Percentiles rank a stretch among this genome's conserved stretches.
phyloP scores from a whole-genome alignment of 2,888 invertebrate species.

The Lamproptera curius region DNA sequence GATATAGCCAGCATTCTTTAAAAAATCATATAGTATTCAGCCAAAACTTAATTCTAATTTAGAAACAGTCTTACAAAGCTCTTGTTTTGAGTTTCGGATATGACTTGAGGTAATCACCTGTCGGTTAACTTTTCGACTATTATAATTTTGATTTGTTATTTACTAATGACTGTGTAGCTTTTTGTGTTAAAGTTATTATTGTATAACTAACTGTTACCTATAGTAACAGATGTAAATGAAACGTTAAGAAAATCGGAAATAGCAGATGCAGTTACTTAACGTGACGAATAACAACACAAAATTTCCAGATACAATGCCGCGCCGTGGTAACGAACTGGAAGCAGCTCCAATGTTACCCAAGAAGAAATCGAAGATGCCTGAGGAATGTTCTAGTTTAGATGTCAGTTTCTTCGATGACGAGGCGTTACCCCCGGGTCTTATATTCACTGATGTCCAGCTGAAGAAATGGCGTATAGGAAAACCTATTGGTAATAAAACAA shows the following conservation, averaged over 20 bases:
- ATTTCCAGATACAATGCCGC: constrained; percentile 43
- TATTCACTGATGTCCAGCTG: constrained; percentile 87
- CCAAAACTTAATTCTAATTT: neutral
- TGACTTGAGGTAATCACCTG: constrained; percentile 12
- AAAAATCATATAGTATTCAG: neutral
- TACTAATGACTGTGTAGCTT: neutral
- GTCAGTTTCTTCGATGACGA: constrained; percentile 64
- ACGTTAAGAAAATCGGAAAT: no score
- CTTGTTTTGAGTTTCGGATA: constrained; percentile 20
- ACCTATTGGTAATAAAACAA: constrained; percentile 84
- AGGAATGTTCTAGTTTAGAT: constrained; percentile 49
- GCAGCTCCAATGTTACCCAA: constrained; percentile 45
- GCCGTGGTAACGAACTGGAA: constrained; percentile 50
- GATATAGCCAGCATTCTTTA: neutral
- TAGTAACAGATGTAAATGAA: no score
- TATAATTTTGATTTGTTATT: no score
- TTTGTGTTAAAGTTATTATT: no score
- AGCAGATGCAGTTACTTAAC: constrained; percentile 10
- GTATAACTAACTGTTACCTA: no score
- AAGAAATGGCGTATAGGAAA: constrained; percentile 93
- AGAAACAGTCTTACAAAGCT: constrained; percentile 3
- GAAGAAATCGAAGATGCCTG: constrained; percentile 54
- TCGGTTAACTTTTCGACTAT: constrained; percentile 11
- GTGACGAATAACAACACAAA: constrained; percentile 1
- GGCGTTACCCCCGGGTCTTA: constrained; percentile 82